A percentile compares a stretch with the other conserved stretches of the same genome.
These are phyloP conservation scores for Adelphocoris suturalis DNA, from an alignment of 2,888 invertebrate species.

Conservation along the genomic window DNA sequence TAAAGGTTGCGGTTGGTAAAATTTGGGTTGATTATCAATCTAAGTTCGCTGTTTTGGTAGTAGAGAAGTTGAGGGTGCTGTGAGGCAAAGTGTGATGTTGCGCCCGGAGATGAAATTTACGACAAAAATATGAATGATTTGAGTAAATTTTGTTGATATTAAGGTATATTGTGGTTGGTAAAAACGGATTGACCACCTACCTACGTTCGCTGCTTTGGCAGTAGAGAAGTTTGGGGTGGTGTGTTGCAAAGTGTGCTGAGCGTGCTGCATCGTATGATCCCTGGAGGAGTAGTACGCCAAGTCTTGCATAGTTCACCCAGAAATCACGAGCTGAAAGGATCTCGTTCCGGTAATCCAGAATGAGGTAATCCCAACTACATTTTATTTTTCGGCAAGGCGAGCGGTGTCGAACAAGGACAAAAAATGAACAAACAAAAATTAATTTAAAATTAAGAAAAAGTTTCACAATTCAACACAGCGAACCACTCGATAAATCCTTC, in stretches of 20 bases:
- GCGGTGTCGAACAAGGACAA: neutral
- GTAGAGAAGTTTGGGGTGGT: slow-evolving; percentile 41
- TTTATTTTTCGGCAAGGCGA: neutral
- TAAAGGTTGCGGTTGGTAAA: too few species aligned
- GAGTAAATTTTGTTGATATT: too few species aligned
- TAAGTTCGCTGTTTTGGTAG: slow-evolving; percentile 63
- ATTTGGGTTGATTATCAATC: slow-evolving; percentile 32
- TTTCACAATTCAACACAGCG: neutral
- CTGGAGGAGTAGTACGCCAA: slow-evolving; percentile 67
- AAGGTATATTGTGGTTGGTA: too few species aligned
- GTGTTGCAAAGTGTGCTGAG: slow-evolving; percentile 67
- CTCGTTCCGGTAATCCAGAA: neutral
- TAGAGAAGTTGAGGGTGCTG: slow-evolving; percentile 40
- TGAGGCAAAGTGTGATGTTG: slow-evolving; percentile 56
- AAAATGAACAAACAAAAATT: slow-evolving; percentile 18
- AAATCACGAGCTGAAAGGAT: neutral
- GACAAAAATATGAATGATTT: too few species aligned
- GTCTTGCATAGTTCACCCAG: slow-evolving; percentile 54
- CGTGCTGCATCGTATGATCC: slow-evolving; percentile 65
- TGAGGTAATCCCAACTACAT: slow-evolving; percentile 2
- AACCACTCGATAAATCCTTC: neutral
- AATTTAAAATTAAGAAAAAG: too few species aligned
- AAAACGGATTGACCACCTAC: slow-evolving; percentile 33
- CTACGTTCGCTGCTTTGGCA: slow-evolving; percentile 66
- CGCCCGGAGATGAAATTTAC: neutral